These are phyloP conservation scores for Drosophila pruinosa DNA, from an alignment of 1,140 invertebrate species.

Conservation along the genomic window DNA sequence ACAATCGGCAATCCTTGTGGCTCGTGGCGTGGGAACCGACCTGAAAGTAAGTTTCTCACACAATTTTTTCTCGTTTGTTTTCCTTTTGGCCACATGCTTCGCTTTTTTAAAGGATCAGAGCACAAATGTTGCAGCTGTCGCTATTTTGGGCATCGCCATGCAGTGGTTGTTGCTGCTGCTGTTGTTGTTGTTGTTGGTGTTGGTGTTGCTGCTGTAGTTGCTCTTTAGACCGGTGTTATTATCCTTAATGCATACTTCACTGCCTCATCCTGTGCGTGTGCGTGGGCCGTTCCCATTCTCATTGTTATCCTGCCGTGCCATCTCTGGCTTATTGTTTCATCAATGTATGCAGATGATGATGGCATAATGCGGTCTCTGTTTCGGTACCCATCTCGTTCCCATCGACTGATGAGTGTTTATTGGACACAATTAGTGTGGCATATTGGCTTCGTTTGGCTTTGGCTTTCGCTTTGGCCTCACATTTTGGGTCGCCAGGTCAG, in stretches of 20 bases:
- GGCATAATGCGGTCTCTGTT: constrained; percentile 67
- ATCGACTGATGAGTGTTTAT: constrained; percentile 67
- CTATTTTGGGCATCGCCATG: constrained; percentile 63
- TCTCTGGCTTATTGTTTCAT: constrained; percentile 78
- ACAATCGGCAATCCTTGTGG: constrained; percentile 80
- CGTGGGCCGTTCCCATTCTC: constrained; percentile 53
- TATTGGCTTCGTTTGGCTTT: constrained; percentile 63
- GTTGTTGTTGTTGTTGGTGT: constrained; percentile 30
- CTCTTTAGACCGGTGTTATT: constrained; percentile 79
- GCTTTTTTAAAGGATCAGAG: constrained; percentile 81
- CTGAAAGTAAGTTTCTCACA: constrained; percentile 83
- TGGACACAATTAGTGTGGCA: constrained; percentile 79
- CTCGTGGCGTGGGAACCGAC: constrained; percentile 82
- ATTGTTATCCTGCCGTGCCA: constrained; percentile 78
- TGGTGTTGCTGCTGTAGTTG: constrained; percentile 47
- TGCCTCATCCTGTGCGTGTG: constrained; percentile 72
- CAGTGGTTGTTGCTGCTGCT: constrained; percentile 28
- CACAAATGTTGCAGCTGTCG: constrained; percentile 82
- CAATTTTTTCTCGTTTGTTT: constrained; percentile 82
- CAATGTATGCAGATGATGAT: constrained; percentile 79
- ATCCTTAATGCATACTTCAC: constrained; percentile 81
- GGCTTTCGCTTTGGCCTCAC: constrained; percentile 34
- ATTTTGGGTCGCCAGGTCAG: constrained; percentile 16
- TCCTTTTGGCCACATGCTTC: constrained; percentile 81
- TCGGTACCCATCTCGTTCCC: constrained; percentile 16